Percentiles rank a stretch among this genome's conserved stretches.
These are phyloP conservation scores for Enteromius unitaeniatus DNA, from an alignment of 2,797 vertebrate genomes.

Conservation along the genomic window DNA sequence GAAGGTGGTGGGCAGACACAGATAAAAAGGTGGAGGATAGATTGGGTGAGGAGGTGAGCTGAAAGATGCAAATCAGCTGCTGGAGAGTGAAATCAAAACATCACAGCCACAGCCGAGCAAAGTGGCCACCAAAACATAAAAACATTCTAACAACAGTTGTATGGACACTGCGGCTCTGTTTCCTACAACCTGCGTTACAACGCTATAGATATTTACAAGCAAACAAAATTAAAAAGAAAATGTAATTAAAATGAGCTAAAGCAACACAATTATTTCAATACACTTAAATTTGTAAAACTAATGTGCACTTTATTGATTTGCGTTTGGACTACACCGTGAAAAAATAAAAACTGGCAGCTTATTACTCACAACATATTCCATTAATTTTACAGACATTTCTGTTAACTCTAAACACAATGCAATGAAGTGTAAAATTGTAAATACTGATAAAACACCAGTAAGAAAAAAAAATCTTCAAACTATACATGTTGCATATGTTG, in stretches of 20 bases:
- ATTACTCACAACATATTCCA: too few species aligned
- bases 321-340: background rate
- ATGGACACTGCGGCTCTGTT: background rate
- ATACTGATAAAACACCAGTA: too few species aligned
- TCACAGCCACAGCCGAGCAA: constrained; percentile 55
- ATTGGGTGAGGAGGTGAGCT: constrained; percentile 70
- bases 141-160: constrained; percentile 3
- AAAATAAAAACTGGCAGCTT: too few species aligned
- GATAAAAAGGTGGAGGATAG: constrained; percentile 70
- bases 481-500: too few species aligned
- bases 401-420: too few species aligned
- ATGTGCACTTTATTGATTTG: background rate
- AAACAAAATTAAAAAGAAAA: background rate
- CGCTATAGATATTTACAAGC: background rate
- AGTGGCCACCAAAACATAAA: constrained; percentile 62
- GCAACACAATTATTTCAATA: background rate
- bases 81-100: constrained; percentile 41
- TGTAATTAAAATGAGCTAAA: background rate
- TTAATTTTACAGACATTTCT: too few species aligned
- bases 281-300: background rate
- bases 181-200: background rate
- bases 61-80: constrained; percentile 72
- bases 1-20: constrained; percentile 69
- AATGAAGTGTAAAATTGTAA: too few species aligned
- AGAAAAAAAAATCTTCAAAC: too few species aligned